Evolutionary conservation across 2,888 invertebrate species (phyloP).

Genomic region (Apamea monoglypha): DNA sequence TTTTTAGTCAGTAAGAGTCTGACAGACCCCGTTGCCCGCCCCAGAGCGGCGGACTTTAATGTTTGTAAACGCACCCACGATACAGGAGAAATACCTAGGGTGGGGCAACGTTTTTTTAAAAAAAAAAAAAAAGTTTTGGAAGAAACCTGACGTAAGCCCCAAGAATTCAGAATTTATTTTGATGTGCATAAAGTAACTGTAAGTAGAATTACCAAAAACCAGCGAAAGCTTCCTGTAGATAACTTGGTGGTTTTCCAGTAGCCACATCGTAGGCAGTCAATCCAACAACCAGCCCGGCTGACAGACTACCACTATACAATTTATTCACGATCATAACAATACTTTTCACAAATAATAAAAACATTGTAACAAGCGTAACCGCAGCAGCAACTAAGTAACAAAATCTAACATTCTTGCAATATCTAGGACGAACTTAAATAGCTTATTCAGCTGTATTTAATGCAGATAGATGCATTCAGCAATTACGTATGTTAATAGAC

Average conservation of each 20-base stretch:
- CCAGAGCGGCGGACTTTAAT: too few relatives aligned
- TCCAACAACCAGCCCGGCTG: not conserved
- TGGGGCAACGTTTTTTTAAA: too few relatives aligned
- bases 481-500: conserved; percentile 53
- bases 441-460: conserved; percentile 46
- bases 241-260: not conserved
- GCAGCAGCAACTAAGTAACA: not conserved
- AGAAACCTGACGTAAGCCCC: not conserved
- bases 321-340: not conserved
- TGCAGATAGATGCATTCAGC: conserved; percentile 51
- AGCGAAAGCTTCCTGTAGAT: not conserved
- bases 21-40: too few relatives aligned
- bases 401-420: conserved; percentile 35
- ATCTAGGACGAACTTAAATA: conserved; percentile 42
- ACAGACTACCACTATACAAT: not conserved
- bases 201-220: too few relatives aligned
- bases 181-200: too few relatives aligned
- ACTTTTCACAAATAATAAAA: not conserved
- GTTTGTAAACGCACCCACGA: too few relatives aligned
- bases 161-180: not conserved
- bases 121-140: too few relatives aligned
- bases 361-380: conserved; percentile 4
- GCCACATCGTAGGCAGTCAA: not conserved
- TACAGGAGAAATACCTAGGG: too few relatives aligned
- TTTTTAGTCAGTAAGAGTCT: too few relatives aligned